phyloP scores from a whole-genome alignment of 2,888 invertebrate genomes.

The Incurvaria masculella region DNA sequence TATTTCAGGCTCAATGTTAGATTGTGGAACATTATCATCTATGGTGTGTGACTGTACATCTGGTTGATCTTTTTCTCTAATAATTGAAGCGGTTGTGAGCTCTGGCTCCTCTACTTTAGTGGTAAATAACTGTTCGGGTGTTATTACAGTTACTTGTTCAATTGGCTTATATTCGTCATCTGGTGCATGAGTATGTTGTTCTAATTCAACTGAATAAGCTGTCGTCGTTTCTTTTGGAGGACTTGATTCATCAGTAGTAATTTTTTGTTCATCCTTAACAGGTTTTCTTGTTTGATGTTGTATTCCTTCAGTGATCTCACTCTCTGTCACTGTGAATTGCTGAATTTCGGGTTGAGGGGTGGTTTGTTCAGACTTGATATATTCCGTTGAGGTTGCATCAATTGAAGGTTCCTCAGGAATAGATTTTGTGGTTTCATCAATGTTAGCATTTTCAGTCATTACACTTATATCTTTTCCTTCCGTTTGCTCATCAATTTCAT shows the following conservation, averaged over 20 bases:
- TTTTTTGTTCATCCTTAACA: not conserved
- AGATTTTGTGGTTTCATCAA: slow-evolving; percentile 12
- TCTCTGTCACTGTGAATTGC: slow-evolving; percentile 5
- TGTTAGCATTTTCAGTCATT: slow-evolving; percentile 4
- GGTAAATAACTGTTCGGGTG: slow-evolving; percentile 16
- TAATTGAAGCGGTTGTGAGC: not conserved
- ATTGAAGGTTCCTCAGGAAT: slow-evolving; percentile 11
- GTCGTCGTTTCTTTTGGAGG: slow-evolving; percentile 19
- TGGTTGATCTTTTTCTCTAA: not conserved
- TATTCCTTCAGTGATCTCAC: not conserved
- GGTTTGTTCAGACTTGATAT: slow-evolving; percentile 11
- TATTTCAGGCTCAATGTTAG: too few relatives aligned
- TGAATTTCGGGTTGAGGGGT: slow-evolving; percentile 13
- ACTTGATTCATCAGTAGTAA: not conserved
- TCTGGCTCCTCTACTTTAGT: slow-evolving; percentile 12
- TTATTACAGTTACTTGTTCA: slow-evolving; percentile 18
- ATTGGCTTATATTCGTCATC: slow-evolving; percentile 8
- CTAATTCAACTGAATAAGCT: slow-evolving; percentile 31
- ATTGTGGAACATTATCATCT: too few relatives aligned
- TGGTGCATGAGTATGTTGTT: slow-evolving; percentile 31
- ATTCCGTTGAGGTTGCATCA: slow-evolving; percentile 13
- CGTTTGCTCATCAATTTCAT: not conserved
- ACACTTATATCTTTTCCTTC: not conserved
- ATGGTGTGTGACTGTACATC: not conserved
- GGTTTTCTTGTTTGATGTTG: not conserved